Base-by-base conservation (phyloP, 1,140 invertebrate genomes). In the Drosophila leontia region DNA sequence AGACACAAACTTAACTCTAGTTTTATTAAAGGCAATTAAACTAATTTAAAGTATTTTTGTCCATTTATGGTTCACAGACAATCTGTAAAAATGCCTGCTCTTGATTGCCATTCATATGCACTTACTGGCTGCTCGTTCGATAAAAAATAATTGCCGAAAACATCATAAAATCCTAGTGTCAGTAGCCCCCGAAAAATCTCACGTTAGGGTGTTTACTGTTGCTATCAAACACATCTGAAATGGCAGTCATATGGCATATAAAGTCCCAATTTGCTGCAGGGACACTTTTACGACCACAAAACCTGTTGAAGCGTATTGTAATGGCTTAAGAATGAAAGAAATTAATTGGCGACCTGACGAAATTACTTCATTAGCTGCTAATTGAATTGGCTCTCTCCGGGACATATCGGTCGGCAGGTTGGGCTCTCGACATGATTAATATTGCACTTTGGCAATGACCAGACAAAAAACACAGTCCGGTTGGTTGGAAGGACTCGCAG, bases 351-450 rank as follows among this genome's bases (percentile, higher is more conserved):
- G 32, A 78, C 62, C 75, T 70, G 61, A 59, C 61, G 48, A 48
- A 76, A 82, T 87, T 70, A 74, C 77, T 90, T 78, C 58, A 90
- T 90, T 90, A 68, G 69, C 61, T 53, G 50, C 67, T 84, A 90
- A 84, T 78, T 80, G 67, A 86, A 86, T 83, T 83, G 70, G 44
- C 51, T 60, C 32, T 51, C 60, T 50, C 56, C n/a, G 26, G 32
- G 13, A 19, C 5, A 55, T 13, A 51, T 44, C 39, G 34, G 26
- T 44, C 41, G 47, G 39, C 56, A 50, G 29, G 34, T 11, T 34
- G 72, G n/a, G 35, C 23, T 47, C 44, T 56, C 26, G 50, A 23
- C 51, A 64, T 75, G 72, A 75, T 75, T 75, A 64, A 75, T 75
- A 64, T 75, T 64, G 72, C 71, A 63, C 53, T 72, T 74, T 61